Conservation (phyloP, 2,888 invertebrate genomes). For the Dryadula phaetusa region DNA sequence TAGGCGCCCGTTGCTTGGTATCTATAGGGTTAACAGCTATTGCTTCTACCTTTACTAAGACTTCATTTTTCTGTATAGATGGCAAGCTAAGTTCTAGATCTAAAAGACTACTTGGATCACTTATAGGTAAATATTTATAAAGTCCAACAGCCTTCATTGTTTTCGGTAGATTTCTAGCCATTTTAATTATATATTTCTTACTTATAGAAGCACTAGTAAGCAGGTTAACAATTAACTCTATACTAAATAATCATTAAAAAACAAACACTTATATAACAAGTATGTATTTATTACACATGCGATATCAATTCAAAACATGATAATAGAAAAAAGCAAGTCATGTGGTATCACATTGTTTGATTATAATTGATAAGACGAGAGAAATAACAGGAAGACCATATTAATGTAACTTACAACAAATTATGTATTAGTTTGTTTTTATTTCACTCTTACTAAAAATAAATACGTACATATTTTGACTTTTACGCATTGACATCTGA, state of each 20-base stretch:
- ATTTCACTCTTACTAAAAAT: not conserved
- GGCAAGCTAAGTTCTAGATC: slow-evolving; percentile 70
- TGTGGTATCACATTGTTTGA: slow-evolving; percentile 6
- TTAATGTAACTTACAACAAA: too few relatives aligned
- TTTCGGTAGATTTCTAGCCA: slow-evolving; percentile 60
- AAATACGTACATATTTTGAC: not conserved
- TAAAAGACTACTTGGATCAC: slow-evolving; percentile 65
- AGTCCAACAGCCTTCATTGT: slow-evolving; percentile 75
- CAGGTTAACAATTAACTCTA: not conserved
- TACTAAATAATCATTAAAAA: not conserved
- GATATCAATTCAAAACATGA: slow-evolving; percentile 13
- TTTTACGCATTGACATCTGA: not conserved
- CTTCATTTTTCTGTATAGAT: slow-evolving; percentile 57
- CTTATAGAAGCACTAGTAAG: not conserved
- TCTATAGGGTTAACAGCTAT: slow-evolving; percentile 73
- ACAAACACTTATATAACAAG: not conserved
- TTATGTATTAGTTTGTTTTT: not conserved
- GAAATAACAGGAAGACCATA: slow-evolving; percentile 2
- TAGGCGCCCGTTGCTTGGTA: slow-evolving; percentile 69
- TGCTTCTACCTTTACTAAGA: slow-evolving; percentile 74
- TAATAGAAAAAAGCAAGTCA: slow-evolving; percentile 17
- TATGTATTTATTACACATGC: not conserved
- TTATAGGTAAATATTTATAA: slow-evolving; percentile 73
- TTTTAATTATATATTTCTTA: slow-evolving; percentile 24
- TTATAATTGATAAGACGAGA: not conserved